Evolutionary conservation across 92 coral and sea anemone species (phyloP).

Genomic region (Epizoanthus stellaris): DNA sequence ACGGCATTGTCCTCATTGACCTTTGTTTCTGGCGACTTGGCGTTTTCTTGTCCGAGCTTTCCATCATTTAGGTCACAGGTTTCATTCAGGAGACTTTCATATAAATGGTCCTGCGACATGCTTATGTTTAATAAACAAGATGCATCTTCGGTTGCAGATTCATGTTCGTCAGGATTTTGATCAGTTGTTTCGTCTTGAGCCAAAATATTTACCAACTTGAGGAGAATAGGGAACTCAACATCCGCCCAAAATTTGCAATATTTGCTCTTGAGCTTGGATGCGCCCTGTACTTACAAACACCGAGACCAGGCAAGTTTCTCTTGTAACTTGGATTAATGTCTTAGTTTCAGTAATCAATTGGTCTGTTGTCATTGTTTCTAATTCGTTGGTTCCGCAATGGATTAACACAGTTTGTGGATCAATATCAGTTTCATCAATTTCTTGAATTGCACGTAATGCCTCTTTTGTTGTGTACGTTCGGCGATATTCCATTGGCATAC

Average conservation of each 20-base stretch:
- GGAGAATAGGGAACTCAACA: too few relatives aligned
- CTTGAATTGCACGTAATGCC: not conserved
- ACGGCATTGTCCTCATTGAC: too few relatives aligned
- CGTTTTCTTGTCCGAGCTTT: too few relatives aligned
- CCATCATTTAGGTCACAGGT: too few relatives aligned
- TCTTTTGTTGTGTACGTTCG: slow-evolving; percentile 6
- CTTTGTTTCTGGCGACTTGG: too few relatives aligned
- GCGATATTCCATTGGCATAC: not conserved
- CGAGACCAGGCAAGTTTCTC: not conserved
- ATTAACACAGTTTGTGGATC: slow-evolving; percentile 23
- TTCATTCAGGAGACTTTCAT: too few relatives aligned
- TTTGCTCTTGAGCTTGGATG: slow-evolving; percentile 30
- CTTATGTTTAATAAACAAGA: too few relatives aligned
- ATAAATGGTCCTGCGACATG: too few relatives aligned
- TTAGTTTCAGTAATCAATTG: slow-evolving; percentile 4
- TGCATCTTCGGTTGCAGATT: too few relatives aligned
- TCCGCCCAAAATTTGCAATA: not conserved
- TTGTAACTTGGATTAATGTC: not conserved
- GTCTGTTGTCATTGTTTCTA: slow-evolving; percentile 1
- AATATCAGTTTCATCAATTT: not conserved
- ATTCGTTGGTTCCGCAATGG: slow-evolving; percentile 47
- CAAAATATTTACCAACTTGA: too few relatives aligned
- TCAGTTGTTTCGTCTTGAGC: too few relatives aligned
- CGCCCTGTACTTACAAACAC: slow-evolving; percentile 20
- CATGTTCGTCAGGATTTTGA: too few relatives aligned